A percentile compares a stretch with the other conserved stretches of the same genome.
Evolutionary conservation across 1,140 invertebrate species (phyloP).

Genomic region (Tetramorium parvispinum): DNA sequence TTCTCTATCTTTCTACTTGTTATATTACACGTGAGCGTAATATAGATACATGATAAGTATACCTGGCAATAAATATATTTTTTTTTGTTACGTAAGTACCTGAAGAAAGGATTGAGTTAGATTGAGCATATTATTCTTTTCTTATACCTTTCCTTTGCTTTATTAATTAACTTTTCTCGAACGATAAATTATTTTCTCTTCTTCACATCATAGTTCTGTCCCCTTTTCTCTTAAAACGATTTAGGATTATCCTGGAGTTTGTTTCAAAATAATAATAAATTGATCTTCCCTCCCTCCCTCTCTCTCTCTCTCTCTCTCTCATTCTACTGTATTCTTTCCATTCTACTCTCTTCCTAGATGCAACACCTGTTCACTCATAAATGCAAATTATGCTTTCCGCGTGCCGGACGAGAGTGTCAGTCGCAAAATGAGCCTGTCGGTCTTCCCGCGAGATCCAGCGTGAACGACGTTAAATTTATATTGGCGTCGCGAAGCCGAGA

Average conservation of each 20-base stretch:
- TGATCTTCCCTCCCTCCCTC: not conserved
- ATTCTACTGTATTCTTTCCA: not conserved
- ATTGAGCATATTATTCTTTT: not conserved
- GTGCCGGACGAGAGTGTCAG: constrained; percentile 36
- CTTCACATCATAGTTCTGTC: not conserved
- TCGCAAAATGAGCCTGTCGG: constrained; percentile 38
- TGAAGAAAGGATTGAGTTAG: not conserved
- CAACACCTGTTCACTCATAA: constrained; percentile 50
- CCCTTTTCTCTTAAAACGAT: not conserved
- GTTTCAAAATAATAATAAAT: constrained; percentile 27
- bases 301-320: not conserved
- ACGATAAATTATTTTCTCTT: not conserved
- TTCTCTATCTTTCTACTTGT: not conserved
- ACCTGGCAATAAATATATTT: not conserved
- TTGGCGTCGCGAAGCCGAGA: constrained; percentile 50
- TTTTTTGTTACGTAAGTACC: not conserved
- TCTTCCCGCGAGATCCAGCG: constrained; percentile 22
- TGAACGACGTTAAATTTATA: constrained; percentile 58
- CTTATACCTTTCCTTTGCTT: not conserved
- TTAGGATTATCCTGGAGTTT: not conserved
- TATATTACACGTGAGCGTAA: not conserved
- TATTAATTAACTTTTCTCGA: not conserved
- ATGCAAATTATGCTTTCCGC: constrained; percentile 51
- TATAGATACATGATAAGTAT: not conserved
- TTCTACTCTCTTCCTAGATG: constrained; percentile 19